Base-by-base conservation (phyloP, 2,797 vertebrate genomes). In the Sus cebifrons region DNA sequence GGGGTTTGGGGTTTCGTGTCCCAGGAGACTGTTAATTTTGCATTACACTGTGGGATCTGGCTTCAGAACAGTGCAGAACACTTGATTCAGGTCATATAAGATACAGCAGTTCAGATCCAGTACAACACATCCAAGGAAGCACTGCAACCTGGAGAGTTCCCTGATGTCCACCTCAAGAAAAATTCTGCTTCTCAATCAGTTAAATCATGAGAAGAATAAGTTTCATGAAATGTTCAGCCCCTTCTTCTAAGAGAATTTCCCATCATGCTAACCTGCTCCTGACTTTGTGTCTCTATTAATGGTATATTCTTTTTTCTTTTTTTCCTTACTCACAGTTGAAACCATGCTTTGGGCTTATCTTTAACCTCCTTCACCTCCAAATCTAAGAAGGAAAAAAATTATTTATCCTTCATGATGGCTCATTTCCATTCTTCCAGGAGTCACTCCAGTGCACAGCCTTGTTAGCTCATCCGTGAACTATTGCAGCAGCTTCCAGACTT, bases 31-130 rank as follows among this genome's bases (percentile, higher is more conserved):
- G 2, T 17, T 52, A 16, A 25, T 79, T 74, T 94, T 18, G 5
- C 20, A 18, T 27, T 60, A 79, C 32, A 6, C 6, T 21, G 27
- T 49, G 2, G 27, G 78, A 4, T 60, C 49, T 82, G 73, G 21
- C 32, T 52, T 56, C 5, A 23, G 21, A n/a, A 49, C 0, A 21
- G 21, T 0, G 1, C 3, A n/a, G 32, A 77, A n/a, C 4, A 27
- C 6, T 44, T 56, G 29, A 32, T 29, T 83, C 1, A 8, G 23
- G 25, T 52, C 67, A n/a, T 0, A 29, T 0, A 44, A 84, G 23
- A 60, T 89, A 40, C 9, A 79, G 29, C 10, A 27, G 23, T 15
- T n/a, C 3, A 10, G 23, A 5, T 20, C 27, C 3, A 5, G 5
- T 9, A 52, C 0, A 52, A 36, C 32, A 78, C 5, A 44, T 21